These are phyloP conservation scores for Geophilus truncorum DNA, from an alignment of 2,888 invertebrate genomes.

Conservation along the genomic window DNA sequence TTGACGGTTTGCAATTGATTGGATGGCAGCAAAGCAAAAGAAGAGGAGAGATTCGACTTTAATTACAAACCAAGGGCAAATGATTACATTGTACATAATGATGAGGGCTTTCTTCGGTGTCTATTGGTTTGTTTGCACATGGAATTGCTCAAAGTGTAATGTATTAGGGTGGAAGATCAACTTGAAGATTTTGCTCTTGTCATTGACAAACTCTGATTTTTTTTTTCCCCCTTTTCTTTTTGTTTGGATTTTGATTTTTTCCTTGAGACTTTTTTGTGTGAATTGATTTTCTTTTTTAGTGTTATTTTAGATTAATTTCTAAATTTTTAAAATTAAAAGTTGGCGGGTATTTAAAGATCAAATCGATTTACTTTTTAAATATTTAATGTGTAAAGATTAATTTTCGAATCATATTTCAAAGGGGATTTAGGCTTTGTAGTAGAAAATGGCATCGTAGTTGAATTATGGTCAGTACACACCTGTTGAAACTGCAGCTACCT, in stretches of 20 bases:
- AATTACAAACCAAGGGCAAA: conserved; percentile 12
- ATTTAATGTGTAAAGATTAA: no score
- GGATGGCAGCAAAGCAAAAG: not conserved
- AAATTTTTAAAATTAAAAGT: not conserved
- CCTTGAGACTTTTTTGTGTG: not conserved
- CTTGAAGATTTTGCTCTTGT: not conserved
- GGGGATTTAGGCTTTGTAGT: not conserved
- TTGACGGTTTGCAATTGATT: not conserved
- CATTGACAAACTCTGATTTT: not conserved
- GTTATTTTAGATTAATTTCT: not conserved
- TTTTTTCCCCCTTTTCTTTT: no score
- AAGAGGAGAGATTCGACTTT: not conserved
- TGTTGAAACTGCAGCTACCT: not conserved
- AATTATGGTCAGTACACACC: conserved; percentile 12
- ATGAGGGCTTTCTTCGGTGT: not conserved
- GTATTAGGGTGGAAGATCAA: not conserved
- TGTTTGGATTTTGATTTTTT: not conserved
- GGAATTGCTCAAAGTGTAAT: not conserved
- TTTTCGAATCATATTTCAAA: not conserved
- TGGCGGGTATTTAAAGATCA: not conserved
- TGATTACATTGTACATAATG: not conserved
- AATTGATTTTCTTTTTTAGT: not conserved
- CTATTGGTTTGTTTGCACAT: not conserved
- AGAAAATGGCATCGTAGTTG: not conserved
- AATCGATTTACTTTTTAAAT: not conserved